Percentiles rank a stretch among this genome's conserved stretches.
Evolutionary conservation across 2,113 vertebrate genomes (phyloP).

Genomic region (Lampris incognitus): DNA sequence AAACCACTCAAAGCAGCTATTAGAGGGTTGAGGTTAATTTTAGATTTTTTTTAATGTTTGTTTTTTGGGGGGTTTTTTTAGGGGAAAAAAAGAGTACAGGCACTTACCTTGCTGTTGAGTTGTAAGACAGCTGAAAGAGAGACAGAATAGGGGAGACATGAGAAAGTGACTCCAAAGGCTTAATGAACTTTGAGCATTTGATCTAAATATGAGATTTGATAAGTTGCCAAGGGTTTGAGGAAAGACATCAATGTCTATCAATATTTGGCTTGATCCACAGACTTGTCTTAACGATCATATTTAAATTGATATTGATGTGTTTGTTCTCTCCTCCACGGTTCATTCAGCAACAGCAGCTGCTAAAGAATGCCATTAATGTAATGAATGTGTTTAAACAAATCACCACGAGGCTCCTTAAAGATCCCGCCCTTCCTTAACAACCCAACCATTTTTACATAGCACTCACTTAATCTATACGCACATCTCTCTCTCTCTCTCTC

Average conservation of each 20-base stretch:
- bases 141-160: too few relatives aligned
- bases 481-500: not conserved
- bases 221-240: not conserved
- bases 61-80: too few relatives aligned
- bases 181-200: too few relatives aligned
- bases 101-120: too few relatives aligned
- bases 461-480: slow-evolving; percentile 32
- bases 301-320: slow-evolving; percentile 26
- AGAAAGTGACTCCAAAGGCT: too few relatives aligned
- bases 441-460: slow-evolving; percentile 21
- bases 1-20: too few relatives aligned
- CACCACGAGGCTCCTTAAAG: slow-evolving; percentile 2
- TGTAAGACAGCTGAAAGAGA: too few relatives aligned
- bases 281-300: not conserved
- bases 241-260: not conserved
- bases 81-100: too few relatives aligned
- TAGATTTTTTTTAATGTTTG: too few relatives aligned
- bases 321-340: slow-evolving; percentile 20
- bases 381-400: slow-evolving; percentile 19
- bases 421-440: not conserved
- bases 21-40: too few relatives aligned
- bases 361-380: slow-evolving; percentile 47
- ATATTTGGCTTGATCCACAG: not conserved
- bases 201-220: not conserved
- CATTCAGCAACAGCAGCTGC: slow-evolving; percentile 24